Evolutionary conservation across 2,888 invertebrate genomes (phyloP), one percentile per base, ranked within the genome.

Genomic region (Epirrita christyi): DNA sequence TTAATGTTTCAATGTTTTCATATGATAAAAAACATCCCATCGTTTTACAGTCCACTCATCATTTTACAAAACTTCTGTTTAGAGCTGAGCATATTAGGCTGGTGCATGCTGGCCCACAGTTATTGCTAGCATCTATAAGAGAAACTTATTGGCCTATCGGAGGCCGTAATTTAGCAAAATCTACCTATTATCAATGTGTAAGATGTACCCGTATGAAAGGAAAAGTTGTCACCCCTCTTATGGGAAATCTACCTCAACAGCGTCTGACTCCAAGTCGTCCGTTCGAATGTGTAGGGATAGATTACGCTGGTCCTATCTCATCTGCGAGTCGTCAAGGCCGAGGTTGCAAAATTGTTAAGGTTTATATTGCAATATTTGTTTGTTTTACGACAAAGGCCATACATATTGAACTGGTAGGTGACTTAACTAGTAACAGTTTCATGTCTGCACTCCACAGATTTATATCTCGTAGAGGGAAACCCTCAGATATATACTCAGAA

Each of bases 341-440:
- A 51, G 66, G 66, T 60, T 68, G 64, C 59, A 68, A 41, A 53
- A 11, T 70, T 1, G 55, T 66, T 5, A 69, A 68, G 13, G 59
- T 56, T 1, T 67, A 66, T 15, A 56, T 68, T 13, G 54, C 54
- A 14, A 50, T 63, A 29, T 66, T 68, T 38, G 40, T 68, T 3
- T 70, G 63, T 36, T 66, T 66, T 9, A 34, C 59, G 1, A 68
- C 64, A 0, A 66, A 66, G n/a, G 56, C 67, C 1, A 47, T 70
- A 3, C 67, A 68, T 32, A 10, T 63, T 1, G 68, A 70, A 6
- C 29, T 68, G n/a, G 66, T 68, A 13, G 61, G 63, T 29, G 64
- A 70, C 38, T 60, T 72, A 47, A 67, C 64, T 0, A 68, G 65
- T 41, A 61, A 66, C 36, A 58, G 34, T 38, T 68, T 41, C 41